Base-by-base conservation (phyloP, 1,140 invertebrate genomes). In the Lepidotrigona ventralis region DNA sequence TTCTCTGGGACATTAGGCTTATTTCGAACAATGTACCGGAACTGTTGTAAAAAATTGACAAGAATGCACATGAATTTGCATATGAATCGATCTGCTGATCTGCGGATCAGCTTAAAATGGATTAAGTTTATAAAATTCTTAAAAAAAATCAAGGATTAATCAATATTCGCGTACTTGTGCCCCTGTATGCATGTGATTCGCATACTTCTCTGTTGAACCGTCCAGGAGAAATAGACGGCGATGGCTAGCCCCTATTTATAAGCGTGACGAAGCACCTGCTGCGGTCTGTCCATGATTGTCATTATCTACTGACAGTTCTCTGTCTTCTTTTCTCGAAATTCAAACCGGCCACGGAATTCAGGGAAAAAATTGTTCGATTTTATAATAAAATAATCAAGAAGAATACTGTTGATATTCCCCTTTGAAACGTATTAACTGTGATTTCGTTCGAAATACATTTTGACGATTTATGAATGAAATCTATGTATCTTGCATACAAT, bases 211-310 rank as follows among this genome's bases (percentile, higher is more conserved):
- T 74, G 78, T 82, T 56, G 79, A 86, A 89, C 84, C 58, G 76
- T 72, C 85, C 81, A 86, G 69, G 86, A 86, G 86, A 89, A 90
- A 89, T 81, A 90, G 89, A 90, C 90, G 90, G 91, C 89, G 85
- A 87, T 90, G 29, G 21, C 71, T 86, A 83, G 86, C 71, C 39
- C 39, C 86, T 84, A 73, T 89, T 93, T 94, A 93, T 91, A 94
- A 94, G 93, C 93, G 89, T 94, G 93, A 93, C 93, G 90, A 90
- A 88, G 58, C 93, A 93, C 92, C 93, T 93, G 92, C 91, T 89
- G 79, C 78, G 82, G 90, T 19, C 2, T 89, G 90, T 92, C 93
- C 91, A 91, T 88, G 89, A 90, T 90, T 83, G 86, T 81, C 78
- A 68, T 81, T 46, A 8, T 8, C 39, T 79, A 84, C 88, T 69